A percentile compares a stretch with the other conserved stretches of the same genome.
Evolutionary conservation across 2,888 invertebrate genomes (phyloP).

Genomic region (Mythimna ferrago): DNA sequence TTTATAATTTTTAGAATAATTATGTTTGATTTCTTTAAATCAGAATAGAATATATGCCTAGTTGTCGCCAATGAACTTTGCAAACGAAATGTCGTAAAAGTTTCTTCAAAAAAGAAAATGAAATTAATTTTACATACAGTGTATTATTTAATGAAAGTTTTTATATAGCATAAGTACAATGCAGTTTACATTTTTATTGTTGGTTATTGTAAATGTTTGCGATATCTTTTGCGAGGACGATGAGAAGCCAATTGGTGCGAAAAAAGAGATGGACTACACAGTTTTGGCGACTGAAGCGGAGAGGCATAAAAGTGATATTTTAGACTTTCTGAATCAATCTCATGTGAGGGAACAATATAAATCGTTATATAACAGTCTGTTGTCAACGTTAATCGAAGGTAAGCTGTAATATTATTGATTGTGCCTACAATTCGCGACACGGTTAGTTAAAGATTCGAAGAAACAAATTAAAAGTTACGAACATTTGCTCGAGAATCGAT

Average conservation of each 20-base stretch:
- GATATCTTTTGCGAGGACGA: constrained; percentile 51
- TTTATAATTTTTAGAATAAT: constrained; percentile 64
- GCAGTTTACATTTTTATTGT: constrained; percentile 44
- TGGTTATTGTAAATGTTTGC: constrained; percentile 46
- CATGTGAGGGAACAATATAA: constrained; percentile 77
- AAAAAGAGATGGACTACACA: constrained; percentile 79
- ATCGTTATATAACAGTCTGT: constrained; percentile 74
- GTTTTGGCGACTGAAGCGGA: constrained; percentile 81
- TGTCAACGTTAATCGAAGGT: constrained; percentile 76
- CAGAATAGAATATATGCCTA: constrained; percentile 10
- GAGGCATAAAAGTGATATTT: constrained; percentile 77
- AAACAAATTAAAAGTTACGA: constrained; percentile 55
- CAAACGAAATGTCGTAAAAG: constrained; percentile 35
- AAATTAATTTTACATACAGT: constrained; percentile 23
- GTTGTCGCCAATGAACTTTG: constrained; percentile 3
- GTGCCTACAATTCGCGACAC: constrained; percentile 26
- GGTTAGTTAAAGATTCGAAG: constrained; percentile 48
- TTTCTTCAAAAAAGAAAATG: constrained; percentile 34
- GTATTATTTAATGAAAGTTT: constrained; percentile 4
- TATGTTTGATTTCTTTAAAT: constrained; percentile 26
- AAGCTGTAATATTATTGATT: constrained; percentile 44
- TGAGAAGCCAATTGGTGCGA: constrained; percentile 57
- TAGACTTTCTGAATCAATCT: constrained; percentile 78
- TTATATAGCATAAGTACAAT: constrained; percentile 35
- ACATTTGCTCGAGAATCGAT: constrained; percentile 33